These are phyloP conservation scores for Hippocampus barbouri DNA, from an alignment of 2,113 vertebrate species.

Conservation along the genomic window DNA sequence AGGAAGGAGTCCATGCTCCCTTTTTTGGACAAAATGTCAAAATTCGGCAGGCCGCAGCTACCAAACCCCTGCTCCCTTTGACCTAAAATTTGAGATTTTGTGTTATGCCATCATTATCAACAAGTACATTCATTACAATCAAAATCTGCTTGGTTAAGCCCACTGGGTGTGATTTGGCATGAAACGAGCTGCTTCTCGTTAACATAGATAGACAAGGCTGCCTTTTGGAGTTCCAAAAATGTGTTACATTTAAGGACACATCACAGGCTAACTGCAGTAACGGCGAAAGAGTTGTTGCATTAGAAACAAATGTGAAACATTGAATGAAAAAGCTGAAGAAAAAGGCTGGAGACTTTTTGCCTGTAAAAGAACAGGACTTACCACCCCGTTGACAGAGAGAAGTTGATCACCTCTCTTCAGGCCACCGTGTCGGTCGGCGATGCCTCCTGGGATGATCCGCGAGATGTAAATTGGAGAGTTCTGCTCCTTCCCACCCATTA, in stretches of 20 bases:
- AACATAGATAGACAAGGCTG: no score
- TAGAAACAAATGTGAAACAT: background rate
- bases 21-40: no score
- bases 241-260: background rate
- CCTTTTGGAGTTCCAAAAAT: background rate
- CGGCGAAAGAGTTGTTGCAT: background rate
- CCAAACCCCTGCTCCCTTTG: no score
- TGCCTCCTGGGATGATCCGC: constrained; percentile 93
- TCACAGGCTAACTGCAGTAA: background rate
- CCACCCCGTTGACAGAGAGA: constrained; percentile 96
- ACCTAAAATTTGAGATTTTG: no score
- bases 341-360: background rate
- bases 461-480: constrained; percentile 99
- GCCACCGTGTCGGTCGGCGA: constrained; percentile 92
- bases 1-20: no score
- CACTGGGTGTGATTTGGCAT: no score
- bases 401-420: constrained; percentile 97
- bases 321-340: background rate
- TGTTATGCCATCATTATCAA: no score
- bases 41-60: no score
- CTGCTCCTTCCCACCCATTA: constrained; percentile 99
- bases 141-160: no score
- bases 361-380: constrained; percentile 58
- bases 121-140: no score
- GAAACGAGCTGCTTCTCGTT: no score